Conservation (phyloP, 1,140 invertebrate species). For the Drosophila nasuta region DNA sequence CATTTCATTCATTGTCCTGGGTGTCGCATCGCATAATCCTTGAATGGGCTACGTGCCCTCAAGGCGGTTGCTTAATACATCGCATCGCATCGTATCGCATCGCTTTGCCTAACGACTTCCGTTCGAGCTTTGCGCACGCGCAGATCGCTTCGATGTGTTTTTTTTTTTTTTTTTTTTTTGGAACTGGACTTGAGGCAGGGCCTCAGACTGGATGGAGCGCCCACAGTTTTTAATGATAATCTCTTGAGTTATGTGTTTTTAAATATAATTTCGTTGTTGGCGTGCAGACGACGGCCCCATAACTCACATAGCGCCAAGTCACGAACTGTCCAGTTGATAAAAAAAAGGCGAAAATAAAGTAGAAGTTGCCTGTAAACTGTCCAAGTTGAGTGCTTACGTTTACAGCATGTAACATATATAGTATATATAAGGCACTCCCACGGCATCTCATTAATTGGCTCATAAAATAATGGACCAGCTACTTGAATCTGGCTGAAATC, state of each 20-base stretch:
- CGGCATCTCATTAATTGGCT: slow-evolving; percentile 73
- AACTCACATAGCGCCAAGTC: slow-evolving; percentile 81
- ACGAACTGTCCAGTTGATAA: slow-evolving; percentile 67
- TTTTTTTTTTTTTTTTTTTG: slow-evolving; percentile 16
- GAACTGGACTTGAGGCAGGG: slow-evolving; percentile 7
- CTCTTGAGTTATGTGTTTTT: slow-evolving; percentile 84
- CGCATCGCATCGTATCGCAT: slow-evolving; percentile 48
- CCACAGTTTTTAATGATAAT: slow-evolving; percentile 84
- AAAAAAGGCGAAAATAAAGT: background rate
- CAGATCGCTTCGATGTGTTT: slow-evolving; percentile 35
- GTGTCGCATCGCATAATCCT: slow-evolving; percentile 69
- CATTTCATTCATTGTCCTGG: slow-evolving; percentile 76
- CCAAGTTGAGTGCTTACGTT: slow-evolving; percentile 24
- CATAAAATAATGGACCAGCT: slow-evolving; percentile 68
- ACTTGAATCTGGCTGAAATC: slow-evolving; percentile 10
- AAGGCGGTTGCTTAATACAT: slow-evolving; percentile 61
- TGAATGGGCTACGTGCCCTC: slow-evolving; percentile 63
- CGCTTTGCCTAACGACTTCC: slow-evolving; percentile 75
- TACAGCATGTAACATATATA: slow-evolving; percentile 19
- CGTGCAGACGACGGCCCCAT: slow-evolving; percentile 77
- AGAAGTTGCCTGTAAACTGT: slow-evolving; percentile 25
- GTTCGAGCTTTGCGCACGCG: slow-evolving; percentile 80
- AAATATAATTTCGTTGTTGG: slow-evolving; percentile 84
- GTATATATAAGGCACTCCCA: slow-evolving; percentile 59
- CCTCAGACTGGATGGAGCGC: slow-evolving; percentile 38